These are phyloP conservation scores for Trachelus troglodyta DNA, from an alignment of 2,888 invertebrate species.

Conservation along the genomic window DNA sequence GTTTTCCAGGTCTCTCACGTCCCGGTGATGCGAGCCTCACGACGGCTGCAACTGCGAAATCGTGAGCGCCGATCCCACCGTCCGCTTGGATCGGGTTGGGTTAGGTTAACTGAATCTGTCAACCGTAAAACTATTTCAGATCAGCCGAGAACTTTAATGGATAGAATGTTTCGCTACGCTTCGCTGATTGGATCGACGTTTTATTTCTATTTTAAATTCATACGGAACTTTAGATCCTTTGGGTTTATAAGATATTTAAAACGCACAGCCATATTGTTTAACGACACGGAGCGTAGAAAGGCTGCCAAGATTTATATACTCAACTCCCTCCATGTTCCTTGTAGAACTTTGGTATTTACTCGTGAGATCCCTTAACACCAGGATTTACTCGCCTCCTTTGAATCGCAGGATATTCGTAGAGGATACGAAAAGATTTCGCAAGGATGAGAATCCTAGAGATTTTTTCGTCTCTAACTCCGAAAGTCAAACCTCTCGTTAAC, in stretches of 20 bases:
- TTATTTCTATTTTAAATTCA: background rate
- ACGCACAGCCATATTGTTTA: background rate
- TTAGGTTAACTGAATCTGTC: conserved; percentile 2
- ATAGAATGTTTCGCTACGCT: background rate
- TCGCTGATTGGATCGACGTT: background rate
- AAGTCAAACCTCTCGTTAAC: background rate
- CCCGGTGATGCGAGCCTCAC: background rate
- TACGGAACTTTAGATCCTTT: background rate
- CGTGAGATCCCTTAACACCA: background rate
- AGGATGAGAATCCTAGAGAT: conserved; percentile 16
- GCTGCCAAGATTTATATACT: background rate
- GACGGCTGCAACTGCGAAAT: conserved; percentile 18
- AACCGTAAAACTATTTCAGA: background rate
- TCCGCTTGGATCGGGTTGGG: background rate
- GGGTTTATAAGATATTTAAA: background rate
- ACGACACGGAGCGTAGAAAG: background rate
- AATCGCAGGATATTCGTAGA: background rate
- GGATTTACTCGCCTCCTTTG: background rate
- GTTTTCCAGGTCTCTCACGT: background rate
- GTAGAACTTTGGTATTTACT: background rate
- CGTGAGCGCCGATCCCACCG: conserved; percentile 45
- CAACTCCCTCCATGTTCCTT: background rate
- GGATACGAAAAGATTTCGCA: background rate
- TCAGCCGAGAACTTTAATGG: background rate
- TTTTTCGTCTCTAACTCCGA: background rate